A percentile compares a stretch with the other conserved stretches of the same genome.
These are phyloP conservation scores for Pygmarrhopalites habei DNA, from an alignment of 1,140 invertebrate genomes.

Conservation along the genomic window DNA sequence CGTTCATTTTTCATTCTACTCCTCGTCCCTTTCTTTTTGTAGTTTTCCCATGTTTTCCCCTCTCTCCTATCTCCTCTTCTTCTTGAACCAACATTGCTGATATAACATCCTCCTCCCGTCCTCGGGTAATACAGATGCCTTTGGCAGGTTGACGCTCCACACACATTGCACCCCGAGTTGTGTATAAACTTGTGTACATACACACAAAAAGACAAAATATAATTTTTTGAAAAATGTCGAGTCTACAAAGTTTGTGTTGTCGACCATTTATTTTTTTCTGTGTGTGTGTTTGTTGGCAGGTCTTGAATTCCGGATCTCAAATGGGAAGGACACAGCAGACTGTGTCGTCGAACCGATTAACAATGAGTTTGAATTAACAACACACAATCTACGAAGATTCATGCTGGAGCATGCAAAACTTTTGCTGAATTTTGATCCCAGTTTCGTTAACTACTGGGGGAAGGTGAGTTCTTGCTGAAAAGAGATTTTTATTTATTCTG, in stretches of 20 bases:
- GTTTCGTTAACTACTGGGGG: conserved; percentile 38
- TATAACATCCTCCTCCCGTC: too few relatives aligned
- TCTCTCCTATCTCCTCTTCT: too few relatives aligned
- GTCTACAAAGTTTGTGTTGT: too few relatives aligned
- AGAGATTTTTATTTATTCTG: too few relatives aligned
- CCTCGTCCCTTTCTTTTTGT: not conserved
- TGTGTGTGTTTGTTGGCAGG: conserved; percentile 7
- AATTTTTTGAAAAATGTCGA: too few relatives aligned
- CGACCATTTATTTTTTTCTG: too few relatives aligned
- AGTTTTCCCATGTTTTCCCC: not conserved
- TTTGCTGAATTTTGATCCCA: conserved; percentile 37
- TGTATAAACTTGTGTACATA: too few relatives aligned
- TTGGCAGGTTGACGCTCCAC: too few relatives aligned
- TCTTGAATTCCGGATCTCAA: conserved; percentile 38
- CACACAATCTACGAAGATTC: conserved; percentile 32
- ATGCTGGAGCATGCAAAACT: conserved; percentile 38
- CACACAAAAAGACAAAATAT: too few relatives aligned
- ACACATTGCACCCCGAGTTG: too few relatives aligned
- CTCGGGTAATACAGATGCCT: too few relatives aligned
- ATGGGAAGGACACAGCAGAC: conserved; percentile 31
- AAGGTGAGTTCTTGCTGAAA: conserved; percentile 25
- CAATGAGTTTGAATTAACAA: conserved; percentile 32
- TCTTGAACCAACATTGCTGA: too few relatives aligned
- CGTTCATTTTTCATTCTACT: not conserved
- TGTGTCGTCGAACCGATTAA: conserved; percentile 38